Evolutionary conservation across 2,888 invertebrate species (phyloP), one percentile per base, ranked within the genome.

Genomic region (Pinctada fucata): DNA sequence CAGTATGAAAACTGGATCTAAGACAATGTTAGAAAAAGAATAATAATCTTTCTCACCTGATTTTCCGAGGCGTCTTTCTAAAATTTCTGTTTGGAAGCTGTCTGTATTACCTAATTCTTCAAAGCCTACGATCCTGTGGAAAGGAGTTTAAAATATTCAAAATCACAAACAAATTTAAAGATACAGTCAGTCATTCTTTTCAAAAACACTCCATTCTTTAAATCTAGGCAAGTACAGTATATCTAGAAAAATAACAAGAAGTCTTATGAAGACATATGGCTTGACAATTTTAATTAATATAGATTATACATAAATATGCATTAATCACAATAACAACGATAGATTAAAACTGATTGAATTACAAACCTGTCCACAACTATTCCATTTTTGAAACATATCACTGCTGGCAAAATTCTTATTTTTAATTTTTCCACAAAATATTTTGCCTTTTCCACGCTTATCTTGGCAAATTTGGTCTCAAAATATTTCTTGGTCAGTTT

Each of bases 361-460:
- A 75, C 76, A 73, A 81, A 91, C 91, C 88, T 90, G 86, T 92
- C 91, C 8, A 88, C 88, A 31, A 91, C 90, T 49, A 89, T 84
- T 58, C 91, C 91, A 72, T 90, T 88, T 68, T 83, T 87, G 83
- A 92, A 91, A 75, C 91, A 91, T 50, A 90, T 78, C 6, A 92
- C 83, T 10, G 90, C 89, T 72, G 92, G 92, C 64, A 92, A 84
- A 10, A 90, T 87, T 51, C 87, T 83, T 63, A 92, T 89, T 74
- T 90, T 91, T 45, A 92, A 82, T 79, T 90, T 91, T 31, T 86
- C 86, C 16, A 90, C 91, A 75, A 91, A 88, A 82, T 91, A 92
- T 76, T 91, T 91, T 5, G 91, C 91, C 47, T 86, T 89, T 45
- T 90, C 90, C 3, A 91, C 92, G 86, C 88, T 90, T 65, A 92